Evolutionary conservation across 2,113 vertebrate genomes (phyloP).

Genomic region (Piaya cayana): DNA sequence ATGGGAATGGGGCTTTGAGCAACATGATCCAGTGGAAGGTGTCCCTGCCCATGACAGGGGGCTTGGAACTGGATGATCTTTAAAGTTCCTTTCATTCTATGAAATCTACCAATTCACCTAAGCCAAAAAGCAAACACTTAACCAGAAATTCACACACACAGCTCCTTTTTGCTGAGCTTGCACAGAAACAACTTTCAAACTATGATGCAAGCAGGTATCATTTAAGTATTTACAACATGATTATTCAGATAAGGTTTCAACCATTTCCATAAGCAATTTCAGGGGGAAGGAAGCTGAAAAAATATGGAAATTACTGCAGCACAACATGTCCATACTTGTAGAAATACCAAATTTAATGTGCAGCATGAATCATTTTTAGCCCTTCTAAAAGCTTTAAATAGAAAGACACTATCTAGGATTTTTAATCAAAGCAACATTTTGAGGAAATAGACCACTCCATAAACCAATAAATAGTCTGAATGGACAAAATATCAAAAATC

Average conservation of each 20-base stretch:
- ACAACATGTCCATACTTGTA: rapidly evolving
- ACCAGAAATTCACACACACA: not conserved
- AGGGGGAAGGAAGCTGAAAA: not conserved
- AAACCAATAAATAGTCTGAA: conserved; percentile 5
- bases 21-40: no score
- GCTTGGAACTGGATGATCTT: no score
- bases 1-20: no score
- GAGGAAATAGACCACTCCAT: not conserved
- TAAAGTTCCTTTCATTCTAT: no score
- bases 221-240: conserved; percentile 35
- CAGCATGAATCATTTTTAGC: conserved; percentile 20
- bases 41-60: no score
- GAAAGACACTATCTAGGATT: not conserved
- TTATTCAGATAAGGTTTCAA: conserved; percentile 1
- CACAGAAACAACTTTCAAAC: not conserved
- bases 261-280: not conserved
- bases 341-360: conserved; percentile 8
- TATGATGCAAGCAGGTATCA: not conserved
- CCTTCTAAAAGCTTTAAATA: conserved; percentile 11
- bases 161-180: not conserved
- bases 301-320: not conserved
- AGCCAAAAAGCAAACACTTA: not conserved
- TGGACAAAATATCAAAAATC: not conserved
- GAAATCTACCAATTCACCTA: not conserved
- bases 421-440: conserved; percentile 46